A percentile compares a stretch with the other conserved stretches of the same genome.
These are phyloP conservation scores for Eumaeus atala DNA, from an alignment of 1,140 invertebrate genomes.

Conservation along the genomic window DNA sequence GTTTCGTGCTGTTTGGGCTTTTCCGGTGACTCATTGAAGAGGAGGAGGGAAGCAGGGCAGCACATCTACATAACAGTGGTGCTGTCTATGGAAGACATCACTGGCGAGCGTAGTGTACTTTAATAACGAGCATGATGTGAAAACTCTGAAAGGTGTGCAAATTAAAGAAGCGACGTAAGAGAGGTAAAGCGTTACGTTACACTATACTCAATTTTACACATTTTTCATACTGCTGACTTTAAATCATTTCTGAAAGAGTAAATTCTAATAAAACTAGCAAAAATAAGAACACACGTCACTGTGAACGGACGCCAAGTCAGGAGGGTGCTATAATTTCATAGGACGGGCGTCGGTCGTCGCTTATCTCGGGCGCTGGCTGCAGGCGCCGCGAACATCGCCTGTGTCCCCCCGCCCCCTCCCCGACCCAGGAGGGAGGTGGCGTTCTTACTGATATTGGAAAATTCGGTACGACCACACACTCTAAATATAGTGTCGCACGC, in stretches of 20 bases:
- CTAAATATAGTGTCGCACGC: conserved; percentile 12
- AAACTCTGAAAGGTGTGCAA: too few relatives aligned
- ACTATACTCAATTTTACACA: too few relatives aligned
- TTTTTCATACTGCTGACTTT: too few relatives aligned
- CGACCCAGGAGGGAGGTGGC: not conserved
- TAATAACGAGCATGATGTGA: too few relatives aligned
- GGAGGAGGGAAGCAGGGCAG: too few relatives aligned
- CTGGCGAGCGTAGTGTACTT: too few relatives aligned
- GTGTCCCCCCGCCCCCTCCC: conserved; percentile 23
- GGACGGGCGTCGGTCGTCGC: conserved; percentile 59
- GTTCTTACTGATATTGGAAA: conserved; percentile 34
- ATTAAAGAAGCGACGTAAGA: too few relatives aligned
- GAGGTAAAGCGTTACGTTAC: too few relatives aligned
- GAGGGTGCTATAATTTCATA: conserved; percentile 65
- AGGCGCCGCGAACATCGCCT: conserved; percentile 61
- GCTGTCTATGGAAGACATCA: too few relatives aligned
- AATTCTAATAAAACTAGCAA: not conserved
- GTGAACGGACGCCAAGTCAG: conserved; percentile 21
- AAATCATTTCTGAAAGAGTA: not conserved
- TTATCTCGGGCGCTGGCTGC: conserved; percentile 60
- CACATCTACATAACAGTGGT: too few relatives aligned
- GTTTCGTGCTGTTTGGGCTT: too few relatives aligned
- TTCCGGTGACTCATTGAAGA: too few relatives aligned
- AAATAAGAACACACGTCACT: not conserved
- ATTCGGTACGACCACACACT: conserved; percentile 47